phyloP scores from a whole-genome alignment of 2,888 invertebrate genomes.

The Tromatobia lineatoria region DNA sequence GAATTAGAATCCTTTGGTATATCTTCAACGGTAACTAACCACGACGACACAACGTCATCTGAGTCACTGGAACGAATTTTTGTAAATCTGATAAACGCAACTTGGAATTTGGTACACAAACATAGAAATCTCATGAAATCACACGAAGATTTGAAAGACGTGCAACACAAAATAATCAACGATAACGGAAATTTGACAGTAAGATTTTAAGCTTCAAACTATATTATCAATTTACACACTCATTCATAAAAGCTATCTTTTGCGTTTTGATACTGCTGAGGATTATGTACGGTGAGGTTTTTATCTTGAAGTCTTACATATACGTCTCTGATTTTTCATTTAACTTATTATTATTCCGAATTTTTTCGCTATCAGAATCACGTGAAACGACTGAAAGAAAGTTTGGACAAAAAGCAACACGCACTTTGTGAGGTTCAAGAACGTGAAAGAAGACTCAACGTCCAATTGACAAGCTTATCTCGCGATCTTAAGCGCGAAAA shows the following conservation, averaged over 20 bases:
- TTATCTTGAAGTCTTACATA: not conserved
- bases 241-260: slow-evolving; percentile 4
- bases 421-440: slow-evolving; percentile 71
- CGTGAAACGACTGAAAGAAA: slow-evolving; percentile 75
- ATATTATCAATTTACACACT: not conserved
- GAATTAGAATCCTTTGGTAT: slow-evolving; percentile 76
- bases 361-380: slow-evolving; percentile 71
- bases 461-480: slow-evolving; percentile 68
- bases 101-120: slow-evolving; percentile 74
- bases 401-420: slow-evolving; percentile 72
- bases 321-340: not conserved
- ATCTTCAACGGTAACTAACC: slow-evolving; percentile 40
- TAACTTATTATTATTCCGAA: slow-evolving; percentile 25
- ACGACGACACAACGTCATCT: slow-evolving; percentile 59
- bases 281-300: slow-evolving; percentile 49
- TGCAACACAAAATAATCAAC: slow-evolving; percentile 69
- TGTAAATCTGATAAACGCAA: slow-evolving; percentile 72
- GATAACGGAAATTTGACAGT: slow-evolving; percentile 75
- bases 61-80: slow-evolving; percentile 60
- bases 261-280: slow-evolving; percentile 30
- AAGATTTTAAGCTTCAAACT: slow-evolving; percentile 48
- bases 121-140: slow-evolving; percentile 72
- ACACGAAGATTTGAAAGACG: slow-evolving; percentile 70
- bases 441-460: slow-evolving; percentile 74
- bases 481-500: slow-evolving; percentile 74